Base-by-base conservation (phyloP, 2,888 invertebrate genomes). In the Cryptus armator region DNA sequence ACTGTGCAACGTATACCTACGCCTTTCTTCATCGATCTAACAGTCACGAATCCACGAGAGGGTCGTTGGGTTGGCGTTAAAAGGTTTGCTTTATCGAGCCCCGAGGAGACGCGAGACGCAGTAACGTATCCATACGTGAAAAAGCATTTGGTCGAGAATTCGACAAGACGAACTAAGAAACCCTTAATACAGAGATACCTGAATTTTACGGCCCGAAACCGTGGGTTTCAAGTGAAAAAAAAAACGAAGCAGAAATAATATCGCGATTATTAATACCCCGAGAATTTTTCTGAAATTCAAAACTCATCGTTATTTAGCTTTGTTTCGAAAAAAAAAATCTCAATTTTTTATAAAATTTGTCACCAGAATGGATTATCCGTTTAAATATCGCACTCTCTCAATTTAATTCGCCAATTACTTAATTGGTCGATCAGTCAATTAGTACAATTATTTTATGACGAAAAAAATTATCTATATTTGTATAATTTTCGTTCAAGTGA, bases 21-120 rank as follows among this genome's bases (percentile, higher is more conserved):
- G 44, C 46, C 44, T 71, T 37, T 84, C 77, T 67, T 77, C 81
- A 81, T 81, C 77, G 77, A 84, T 74, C 77, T 67, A 46, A 84
- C 51, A 76, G 56, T 67, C 84, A 70, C 46, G 78, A 78, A 78
- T 78, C 37, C 70, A 62, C 48, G 16, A 19, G 48, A 70, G 70
- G 78, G 70, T 59, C 68, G 80, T 48, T 70, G 66, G 48, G 81
- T n/a, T 16, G 44, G 53, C 53, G 74, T 68, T 81, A 80, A 75
- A 77, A 82, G 84, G 53, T 70, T 80, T 66, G 43, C 67, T 76
- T 78, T 76, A 83, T 80, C 75, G 77, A 43, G n/a, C 62, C 62
- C 79, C 24, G 56, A 68, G 82, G 82, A 72, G 72, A 51, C 16
- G 48, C 70, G 66, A 74, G 43, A 37, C 53, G 51, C 66, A 32